A percentile compares a stretch with the other conserved stretches of the same genome.
phyloP scores from a whole-genome alignment of 2,888 invertebrate genomes.

The Cheilosia variabilis region DNA sequence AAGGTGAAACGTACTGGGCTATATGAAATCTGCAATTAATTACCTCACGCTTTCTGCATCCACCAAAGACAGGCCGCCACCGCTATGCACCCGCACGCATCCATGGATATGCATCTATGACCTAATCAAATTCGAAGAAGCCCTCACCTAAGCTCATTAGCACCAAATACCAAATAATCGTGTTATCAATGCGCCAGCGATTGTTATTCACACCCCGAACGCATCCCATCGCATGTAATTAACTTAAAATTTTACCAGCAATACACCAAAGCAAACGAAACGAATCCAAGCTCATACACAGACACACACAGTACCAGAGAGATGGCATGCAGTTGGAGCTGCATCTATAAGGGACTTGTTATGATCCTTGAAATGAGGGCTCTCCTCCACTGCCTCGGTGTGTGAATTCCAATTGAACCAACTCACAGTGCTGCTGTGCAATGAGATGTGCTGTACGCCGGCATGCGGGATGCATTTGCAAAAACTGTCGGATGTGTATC shows the following conservation, averaged over 20 bases:
- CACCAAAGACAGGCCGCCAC: too few species aligned
- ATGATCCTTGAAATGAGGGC: conserved; percentile 61
- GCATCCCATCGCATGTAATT: conserved; percentile 36
- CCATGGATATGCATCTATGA: background rate
- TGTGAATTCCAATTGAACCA: conserved; percentile 48
- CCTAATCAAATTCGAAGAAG: conserved; percentile 4
- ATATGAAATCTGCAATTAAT: too few species aligned
- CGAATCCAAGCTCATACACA: background rate
- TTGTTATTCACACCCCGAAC: background rate
- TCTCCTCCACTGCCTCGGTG: conserved; percentile 18
- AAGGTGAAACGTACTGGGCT: too few species aligned
- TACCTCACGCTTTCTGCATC: too few species aligned
- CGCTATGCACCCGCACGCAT: background rate
- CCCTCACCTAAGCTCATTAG: conserved; percentile 1
- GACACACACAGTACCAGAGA: background rate
- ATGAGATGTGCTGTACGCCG: background rate
- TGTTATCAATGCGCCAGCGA: conserved; percentile 1
- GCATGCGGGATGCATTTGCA: background rate
- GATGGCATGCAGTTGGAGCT: background rate
- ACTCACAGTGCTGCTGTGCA: conserved; percentile 8
- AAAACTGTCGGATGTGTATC: conserved; percentile 19
- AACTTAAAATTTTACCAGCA: conserved; percentile 51
- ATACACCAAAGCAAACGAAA: conserved; percentile 4
- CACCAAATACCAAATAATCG: background rate
- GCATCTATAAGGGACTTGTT: conserved; percentile 38